Conservation (phyloP, 2,888 invertebrate genomes). For the Drosophila tripunctata region DNA sequence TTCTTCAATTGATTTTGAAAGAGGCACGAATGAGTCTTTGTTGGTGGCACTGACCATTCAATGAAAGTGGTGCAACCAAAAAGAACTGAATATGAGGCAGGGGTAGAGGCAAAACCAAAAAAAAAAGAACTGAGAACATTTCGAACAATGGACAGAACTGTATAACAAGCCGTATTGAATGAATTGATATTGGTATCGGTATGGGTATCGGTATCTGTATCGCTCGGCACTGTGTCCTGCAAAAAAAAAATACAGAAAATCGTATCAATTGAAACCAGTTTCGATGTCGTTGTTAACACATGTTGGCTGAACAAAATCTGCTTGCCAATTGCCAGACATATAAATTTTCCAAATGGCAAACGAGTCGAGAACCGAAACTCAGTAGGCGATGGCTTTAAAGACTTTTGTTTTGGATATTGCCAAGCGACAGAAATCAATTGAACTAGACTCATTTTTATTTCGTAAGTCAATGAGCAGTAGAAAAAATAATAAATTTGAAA, state of each 20-base stretch:
- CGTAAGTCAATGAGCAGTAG: conserved; percentile 50
- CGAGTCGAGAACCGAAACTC: conserved; percentile 3
- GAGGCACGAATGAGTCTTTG: conserved; percentile 51
- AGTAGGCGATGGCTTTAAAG: conserved; percentile 45
- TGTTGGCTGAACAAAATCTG: conserved; percentile 43
- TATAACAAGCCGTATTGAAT: conserved; percentile 65
- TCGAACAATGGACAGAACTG: conserved; percentile 63
- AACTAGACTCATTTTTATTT: conserved; percentile 59
- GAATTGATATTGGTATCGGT: conserved; percentile 56
- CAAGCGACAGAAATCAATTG: conserved; percentile 13
- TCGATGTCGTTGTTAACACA: conserved; percentile 69
- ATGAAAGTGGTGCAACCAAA: conserved; percentile 6
- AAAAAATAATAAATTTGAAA: conserved; percentile 47
- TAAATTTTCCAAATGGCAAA: conserved; percentile 41
- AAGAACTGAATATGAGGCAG: neutral
- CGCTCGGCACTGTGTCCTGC: conserved; percentile 9
- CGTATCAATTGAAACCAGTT: conserved; percentile 70
- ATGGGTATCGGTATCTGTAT: conserved; percentile 14
- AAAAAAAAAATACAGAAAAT: conserved; percentile 41
- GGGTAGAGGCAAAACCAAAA: too few species aligned
- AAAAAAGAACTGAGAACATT: conserved; percentile 34
- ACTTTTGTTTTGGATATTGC: conserved; percentile 7
- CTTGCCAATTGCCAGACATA: conserved; percentile 36
- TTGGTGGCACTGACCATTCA: conserved; percentile 60
- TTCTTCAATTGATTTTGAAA: conserved; percentile 65